These are phyloP conservation scores for Chondrilla cf. caribensis DNA, from an alignment of 37 sponge, comb jelly and placozoan genomes.

Conservation along the genomic window DNA sequence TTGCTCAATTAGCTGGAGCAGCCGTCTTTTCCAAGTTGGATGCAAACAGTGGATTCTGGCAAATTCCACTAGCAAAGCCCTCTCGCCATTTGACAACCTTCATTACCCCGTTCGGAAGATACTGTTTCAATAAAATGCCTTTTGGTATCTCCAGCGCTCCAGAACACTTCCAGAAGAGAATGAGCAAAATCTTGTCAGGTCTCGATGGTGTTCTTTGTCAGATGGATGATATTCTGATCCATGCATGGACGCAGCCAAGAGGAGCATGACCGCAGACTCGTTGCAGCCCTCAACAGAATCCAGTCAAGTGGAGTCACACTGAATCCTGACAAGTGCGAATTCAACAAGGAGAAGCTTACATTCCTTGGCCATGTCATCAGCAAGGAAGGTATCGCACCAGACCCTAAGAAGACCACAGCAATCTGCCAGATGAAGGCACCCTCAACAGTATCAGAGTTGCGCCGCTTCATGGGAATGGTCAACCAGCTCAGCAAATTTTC, in stretches of 20 bases:
- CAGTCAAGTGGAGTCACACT: conserved; percentile 8
- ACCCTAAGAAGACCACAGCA: conserved; percentile 44
- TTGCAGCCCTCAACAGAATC: conserved; percentile 28
- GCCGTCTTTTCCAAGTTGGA: conserved; percentile 44
- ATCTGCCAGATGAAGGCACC: conserved; percentile 27
- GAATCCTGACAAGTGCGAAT: conserved; percentile 46
- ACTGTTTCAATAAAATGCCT: conserved; percentile 15
- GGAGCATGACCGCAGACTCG: conserved; percentile 35
- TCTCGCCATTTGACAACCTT: conserved; percentile 2
- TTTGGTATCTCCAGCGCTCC: conserved; percentile 20
- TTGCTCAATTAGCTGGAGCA: conserved; percentile 53
- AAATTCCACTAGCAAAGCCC: conserved; percentile 21
- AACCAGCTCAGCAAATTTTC: conserved; percentile 41
- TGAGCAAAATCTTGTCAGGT: conserved; percentile 31
- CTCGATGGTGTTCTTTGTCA: conserved; percentile 39
- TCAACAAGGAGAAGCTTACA: conserved; percentile 1
- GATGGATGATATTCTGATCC: conserved; percentile 44
- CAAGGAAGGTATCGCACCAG: conserved; percentile 27
- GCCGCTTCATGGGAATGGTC: conserved; percentile 46
- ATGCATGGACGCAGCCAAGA: conserved; percentile 30
- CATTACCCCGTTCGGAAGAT: conserved; percentile 18
- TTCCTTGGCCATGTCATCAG: conserved; percentile 38
- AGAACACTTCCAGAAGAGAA: conserved; percentile 30
- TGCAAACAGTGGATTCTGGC: conserved; percentile 59
- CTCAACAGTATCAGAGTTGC: background rate